phyloP scores from a whole-genome alignment of 2,113 vertebrate species.

The Gasterosteus nipponicus region DNA sequence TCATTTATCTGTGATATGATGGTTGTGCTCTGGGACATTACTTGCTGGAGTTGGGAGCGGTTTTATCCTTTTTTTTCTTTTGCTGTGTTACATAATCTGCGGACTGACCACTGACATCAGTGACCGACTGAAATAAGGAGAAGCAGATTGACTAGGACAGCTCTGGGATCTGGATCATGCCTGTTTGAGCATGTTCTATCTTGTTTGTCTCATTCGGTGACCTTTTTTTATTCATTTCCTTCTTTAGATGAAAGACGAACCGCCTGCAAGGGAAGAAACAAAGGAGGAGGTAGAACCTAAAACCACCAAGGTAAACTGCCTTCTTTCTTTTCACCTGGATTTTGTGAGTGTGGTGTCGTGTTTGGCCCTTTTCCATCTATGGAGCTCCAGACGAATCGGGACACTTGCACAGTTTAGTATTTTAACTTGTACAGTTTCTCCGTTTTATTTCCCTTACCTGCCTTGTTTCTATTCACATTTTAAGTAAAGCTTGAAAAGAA shows the following conservation, averaged over 20 bases:
- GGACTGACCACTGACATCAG: slow-evolving; percentile 1
- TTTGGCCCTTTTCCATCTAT: background rate
- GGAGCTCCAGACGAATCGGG: slow-evolving; percentile 1
- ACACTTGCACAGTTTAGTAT: background rate
- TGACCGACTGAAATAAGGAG: slow-evolving; percentile 10
- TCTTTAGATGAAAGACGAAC: slow-evolving; percentile 58
- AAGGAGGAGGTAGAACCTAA: slow-evolving; percentile 47
- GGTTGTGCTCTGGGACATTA: slow-evolving; percentile 16
- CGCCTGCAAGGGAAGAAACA: slow-evolving; percentile 28
- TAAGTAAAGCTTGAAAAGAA: background rate
- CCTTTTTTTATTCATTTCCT: background rate
- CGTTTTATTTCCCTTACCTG: background rate
- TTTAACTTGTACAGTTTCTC: background rate
- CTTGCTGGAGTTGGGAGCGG: background rate
- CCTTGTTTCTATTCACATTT: background rate
- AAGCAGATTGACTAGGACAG: background rate
- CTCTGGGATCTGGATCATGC: background rate
- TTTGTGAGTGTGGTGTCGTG: background rate
- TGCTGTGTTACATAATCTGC: slow-evolving; percentile 13
- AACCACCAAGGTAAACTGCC: slow-evolving; percentile 61
- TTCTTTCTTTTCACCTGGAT: background rate
- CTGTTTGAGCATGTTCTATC: background rate
- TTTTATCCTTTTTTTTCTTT: slow-evolving; percentile 19
- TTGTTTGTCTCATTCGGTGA: background rate
- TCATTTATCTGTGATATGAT: slow-evolving; percentile 18